Conservation (phyloP, 2,797 vertebrate species). For the Sebastes baramenuke region DNA sequence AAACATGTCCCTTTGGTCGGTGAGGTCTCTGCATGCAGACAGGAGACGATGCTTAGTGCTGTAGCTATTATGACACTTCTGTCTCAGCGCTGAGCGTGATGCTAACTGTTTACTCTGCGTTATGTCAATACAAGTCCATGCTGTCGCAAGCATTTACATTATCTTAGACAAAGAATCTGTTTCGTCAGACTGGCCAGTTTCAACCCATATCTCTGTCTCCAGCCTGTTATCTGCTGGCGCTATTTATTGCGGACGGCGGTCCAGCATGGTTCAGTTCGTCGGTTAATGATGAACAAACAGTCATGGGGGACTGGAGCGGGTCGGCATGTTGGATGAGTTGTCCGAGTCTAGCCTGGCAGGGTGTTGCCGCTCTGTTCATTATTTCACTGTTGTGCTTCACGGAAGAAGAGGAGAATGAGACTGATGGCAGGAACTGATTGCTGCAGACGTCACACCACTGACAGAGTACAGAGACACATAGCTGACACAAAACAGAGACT, state of each 20-base stretch:
- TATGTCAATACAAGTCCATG: conserved; percentile 54
- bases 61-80: conserved; percentile 48
- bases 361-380: conserved; percentile 21
- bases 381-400: conserved; percentile 38
- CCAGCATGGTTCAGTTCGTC: conserved; percentile 14
- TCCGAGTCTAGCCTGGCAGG: conserved; percentile 7
- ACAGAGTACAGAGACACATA: conserved; percentile 14
- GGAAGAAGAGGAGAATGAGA: conserved; percentile 20
- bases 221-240: conserved; percentile 34
- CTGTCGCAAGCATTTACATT: conserved; percentile 42
- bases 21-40: background rate
- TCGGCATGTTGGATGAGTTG: conserved; percentile 3
- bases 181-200: conserved; percentile 24
- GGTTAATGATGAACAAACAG: conserved; percentile 53
- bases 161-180: conserved; percentile 41
- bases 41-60: conserved; percentile 6
- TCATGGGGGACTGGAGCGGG: background rate
- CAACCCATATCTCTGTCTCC: conserved; percentile 39
- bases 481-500: conserved; percentile 51
- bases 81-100: conserved; percentile 7
- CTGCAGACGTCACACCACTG: conserved; percentile 29
- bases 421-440: conserved; percentile 11
- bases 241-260: background rate
- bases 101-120: conserved; percentile 55
- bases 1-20: conserved; percentile 34